Evolutionary conservation across 2,888 invertebrate genomes (phyloP), one percentile per base, ranked within the genome.

Genomic region (Melangyna quadrimaculata): DNA sequence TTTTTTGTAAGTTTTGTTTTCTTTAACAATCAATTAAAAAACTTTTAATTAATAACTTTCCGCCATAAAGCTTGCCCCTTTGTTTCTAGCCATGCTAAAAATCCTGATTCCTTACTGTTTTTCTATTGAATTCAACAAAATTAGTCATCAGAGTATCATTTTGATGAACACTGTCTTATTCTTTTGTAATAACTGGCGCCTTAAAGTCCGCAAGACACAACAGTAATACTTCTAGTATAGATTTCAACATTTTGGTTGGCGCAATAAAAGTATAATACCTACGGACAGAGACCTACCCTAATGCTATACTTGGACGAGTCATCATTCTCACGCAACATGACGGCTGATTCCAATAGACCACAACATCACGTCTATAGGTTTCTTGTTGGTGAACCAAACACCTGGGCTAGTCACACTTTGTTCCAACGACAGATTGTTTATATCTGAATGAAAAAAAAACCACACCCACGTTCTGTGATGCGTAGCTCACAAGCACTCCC

Each of bases 401-500:
- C 86, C 86, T 86, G 86, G 86, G 86, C 77, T 72, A 81, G 86
- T 86, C 86, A 70, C 81, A 86, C 86, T 55, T 81, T 70, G 40
- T 57, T 80, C 51, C 57, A 79, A 59, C 32, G 29, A 57, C 57
- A 53, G 51, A 27, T 53, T 67, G 48, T 75, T 59, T 67, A 59
- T 75, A 84, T 79, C 67, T 53, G 37, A 63, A 67, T n/a, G 27
- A 61, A 69, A 12, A 43, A 35, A 75, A 65, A 67, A 77, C 84
- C 81, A 75, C 86, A 81, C 86, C 86, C 81, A 86, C 86, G 81
- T 86, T 81, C 86, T 81, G 40, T 78, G 86, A 81, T 86, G 86
- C 86, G 86, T 86, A 86, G 72, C 86, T 74, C 71, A 57, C 22
- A 57, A 59, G 72, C 71, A 69, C 72, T 37, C 69, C 57, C 71